These are phyloP conservation scores for Brachionus angularis DNA, from an alignment of 1,140 invertebrate genomes.

Conservation along the genomic window DNA sequence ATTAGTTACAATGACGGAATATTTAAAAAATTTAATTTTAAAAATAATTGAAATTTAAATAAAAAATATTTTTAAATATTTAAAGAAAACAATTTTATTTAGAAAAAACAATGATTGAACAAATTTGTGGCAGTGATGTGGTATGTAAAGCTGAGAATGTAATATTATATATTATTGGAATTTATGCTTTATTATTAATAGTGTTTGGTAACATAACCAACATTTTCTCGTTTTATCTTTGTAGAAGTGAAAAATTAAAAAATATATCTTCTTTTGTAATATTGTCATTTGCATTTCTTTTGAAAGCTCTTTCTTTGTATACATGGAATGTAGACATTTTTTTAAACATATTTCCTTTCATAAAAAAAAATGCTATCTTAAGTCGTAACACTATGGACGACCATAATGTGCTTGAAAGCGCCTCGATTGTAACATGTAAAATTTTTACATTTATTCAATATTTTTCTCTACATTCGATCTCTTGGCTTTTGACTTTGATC, in stretches of 20 bases:
- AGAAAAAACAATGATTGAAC: too few relatives aligned
- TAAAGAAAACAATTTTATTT: too few relatives aligned
- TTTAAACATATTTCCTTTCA: background rate
- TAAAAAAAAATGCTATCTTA: background rate
- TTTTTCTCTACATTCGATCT: slow-evolving; percentile 20
- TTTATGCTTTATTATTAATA: background rate
- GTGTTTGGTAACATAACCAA: background rate
- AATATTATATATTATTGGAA: background rate
- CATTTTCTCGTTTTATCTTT: background rate
- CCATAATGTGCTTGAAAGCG: slow-evolving; percentile 20
- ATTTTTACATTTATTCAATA: slow-evolving; percentile 32
- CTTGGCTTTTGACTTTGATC: slow-evolving; percentile 14
- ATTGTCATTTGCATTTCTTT: background rate
- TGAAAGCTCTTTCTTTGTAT: slow-evolving; percentile 1
- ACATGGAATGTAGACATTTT: slow-evolving; percentile 30
- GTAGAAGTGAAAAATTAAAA: background rate
- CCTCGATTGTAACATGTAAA: slow-evolving; percentile 20
- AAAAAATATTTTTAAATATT: too few relatives aligned
- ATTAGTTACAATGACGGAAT: too few relatives aligned
- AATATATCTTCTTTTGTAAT: background rate
- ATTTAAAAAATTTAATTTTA: too few relatives aligned
- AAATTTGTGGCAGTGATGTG: background rate
- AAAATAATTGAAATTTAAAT: too few relatives aligned
- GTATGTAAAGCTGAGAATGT: background rate
- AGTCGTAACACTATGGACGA: background rate